These are phyloP conservation scores for Florisuga fusca DNA, from an alignment of 2,797 vertebrate genomes.

Conservation along the genomic window DNA sequence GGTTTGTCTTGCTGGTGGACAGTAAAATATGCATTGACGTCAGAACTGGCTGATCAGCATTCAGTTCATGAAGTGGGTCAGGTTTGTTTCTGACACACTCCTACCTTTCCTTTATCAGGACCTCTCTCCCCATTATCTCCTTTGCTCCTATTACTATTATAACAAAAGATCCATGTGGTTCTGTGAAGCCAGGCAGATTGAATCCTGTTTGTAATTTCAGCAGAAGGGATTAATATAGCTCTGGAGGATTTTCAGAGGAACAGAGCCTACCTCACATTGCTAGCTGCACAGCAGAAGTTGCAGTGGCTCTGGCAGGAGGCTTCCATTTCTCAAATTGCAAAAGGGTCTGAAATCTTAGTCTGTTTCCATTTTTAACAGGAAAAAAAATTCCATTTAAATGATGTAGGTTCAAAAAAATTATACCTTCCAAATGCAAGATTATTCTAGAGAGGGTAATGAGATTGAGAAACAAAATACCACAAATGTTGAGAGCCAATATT, in stretches of 20 bases:
- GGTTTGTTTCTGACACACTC: slow-evolving; percentile 73
- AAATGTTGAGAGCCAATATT: slow-evolving; percentile 21
- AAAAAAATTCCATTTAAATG: background rate
- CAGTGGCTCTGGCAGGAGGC: slow-evolving; percentile 43
- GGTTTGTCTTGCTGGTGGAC: slow-evolving; percentile 56
- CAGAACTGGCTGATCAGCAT: slow-evolving; percentile 82
- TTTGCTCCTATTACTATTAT: slow-evolving; percentile 7
- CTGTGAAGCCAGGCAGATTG: background rate
- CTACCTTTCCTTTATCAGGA: slow-evolving; percentile 63
- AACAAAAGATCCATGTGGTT: slow-evolving; percentile 34
- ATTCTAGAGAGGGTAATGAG: slow-evolving; percentile 1
- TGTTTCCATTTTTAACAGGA: background rate
- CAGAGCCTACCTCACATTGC: slow-evolving; percentile 13
- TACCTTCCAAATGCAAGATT: background rate
- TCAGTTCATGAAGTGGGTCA: slow-evolving; percentile 87
- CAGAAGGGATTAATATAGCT: slow-evolving; percentile 41
- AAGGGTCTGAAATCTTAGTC: background rate
- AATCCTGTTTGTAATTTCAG: slow-evolving; percentile 8
- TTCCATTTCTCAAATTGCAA: slow-evolving; percentile 34
- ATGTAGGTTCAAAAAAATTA: background rate
- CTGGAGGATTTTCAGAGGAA: slow-evolving; percentile 19
- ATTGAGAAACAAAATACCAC: slow-evolving; percentile 33
- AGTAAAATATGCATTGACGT: slow-evolving; percentile 80
- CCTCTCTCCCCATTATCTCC: slow-evolving; percentile 46
- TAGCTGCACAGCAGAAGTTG: slow-evolving; percentile 20